Percentiles rank a stretch among this genome's conserved stretches.
These are phyloP conservation scores for Danaus melanippus DNA, from an alignment of 1,140 invertebrate genomes.

Conservation along the genomic window DNA sequence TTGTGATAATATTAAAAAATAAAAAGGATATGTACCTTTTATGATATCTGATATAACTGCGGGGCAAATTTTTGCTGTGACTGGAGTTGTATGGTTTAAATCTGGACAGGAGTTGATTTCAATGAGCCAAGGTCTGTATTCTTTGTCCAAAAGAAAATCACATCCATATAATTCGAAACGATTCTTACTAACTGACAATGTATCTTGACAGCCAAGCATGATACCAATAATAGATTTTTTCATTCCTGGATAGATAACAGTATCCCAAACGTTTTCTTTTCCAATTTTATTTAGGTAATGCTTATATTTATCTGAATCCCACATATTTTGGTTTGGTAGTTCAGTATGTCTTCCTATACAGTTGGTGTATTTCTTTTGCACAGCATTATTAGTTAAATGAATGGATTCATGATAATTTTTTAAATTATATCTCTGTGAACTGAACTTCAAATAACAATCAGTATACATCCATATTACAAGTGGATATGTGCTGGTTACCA, in stretches of 20 bases:
- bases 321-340: slow-evolving; percentile 87
- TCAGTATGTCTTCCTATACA: slow-evolving; percentile 74
- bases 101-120: slow-evolving; percentile 95
- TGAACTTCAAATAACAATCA: slow-evolving; percentile 90
- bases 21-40: slow-evolving; percentile 77
- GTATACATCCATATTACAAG: slow-evolving; percentile 92
- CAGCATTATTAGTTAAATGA: slow-evolving; percentile 93
- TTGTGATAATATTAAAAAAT: slow-evolving; percentile 4
- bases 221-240: slow-evolving; percentile 86
- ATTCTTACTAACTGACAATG: slow-evolving; percentile 81
- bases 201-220: slow-evolving; percentile 83
- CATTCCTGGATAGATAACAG: slow-evolving; percentile 89
- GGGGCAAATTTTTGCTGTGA: slow-evolving; percentile 87
- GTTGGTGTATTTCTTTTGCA: slow-evolving; percentile 89
- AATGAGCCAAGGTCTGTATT: slow-evolving; percentile 91
- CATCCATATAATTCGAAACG: slow-evolving; percentile 94
- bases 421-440: slow-evolving; percentile 88
- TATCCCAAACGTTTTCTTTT: slow-evolving; percentile 72
- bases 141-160: slow-evolving; percentile 91
- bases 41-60: slow-evolving; percentile 88
- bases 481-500: slow-evolving; percentile 85
- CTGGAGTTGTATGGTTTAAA: slow-evolving; percentile 84
- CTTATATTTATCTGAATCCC: slow-evolving; percentile 85
- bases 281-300: slow-evolving; percentile 74
- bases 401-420: slow-evolving; percentile 89